Conservation (phyloP, 2,797 vertebrate genomes). For the Percopsis omiscomaycus region DNA sequence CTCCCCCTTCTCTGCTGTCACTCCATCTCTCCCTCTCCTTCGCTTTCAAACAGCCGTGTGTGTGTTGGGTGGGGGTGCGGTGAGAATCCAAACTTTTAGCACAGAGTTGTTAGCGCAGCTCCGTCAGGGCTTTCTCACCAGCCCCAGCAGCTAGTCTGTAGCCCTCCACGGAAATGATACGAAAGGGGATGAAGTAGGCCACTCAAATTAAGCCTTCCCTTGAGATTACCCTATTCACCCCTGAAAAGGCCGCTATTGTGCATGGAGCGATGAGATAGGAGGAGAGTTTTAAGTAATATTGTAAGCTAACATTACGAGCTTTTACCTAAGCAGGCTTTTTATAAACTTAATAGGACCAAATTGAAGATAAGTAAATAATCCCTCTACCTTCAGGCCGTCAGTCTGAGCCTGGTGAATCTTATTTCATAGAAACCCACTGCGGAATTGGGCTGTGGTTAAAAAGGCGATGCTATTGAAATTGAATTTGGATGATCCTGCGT, state of each 20-base stretch:
- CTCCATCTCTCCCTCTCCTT: conserved; percentile 67
- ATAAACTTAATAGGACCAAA: conserved; percentile 80
- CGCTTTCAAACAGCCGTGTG: not conserved
- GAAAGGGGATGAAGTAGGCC: conserved; percentile 49
- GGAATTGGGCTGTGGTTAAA: conserved; percentile 71
- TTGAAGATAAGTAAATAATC: conserved; percentile 82
- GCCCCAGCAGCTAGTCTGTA: conserved; percentile 11
- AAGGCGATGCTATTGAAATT: conserved; percentile 77
- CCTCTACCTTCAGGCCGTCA: conserved; percentile 69
- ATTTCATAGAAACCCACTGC: conserved; percentile 75
- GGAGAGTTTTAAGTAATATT: conserved; percentile 70
- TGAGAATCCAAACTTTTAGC: conserved; percentile 31
- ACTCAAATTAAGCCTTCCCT: conserved; percentile 57
- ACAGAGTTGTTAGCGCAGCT: no score
- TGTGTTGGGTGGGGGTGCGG: conserved; percentile 2
- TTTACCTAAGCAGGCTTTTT: conserved; percentile 76
- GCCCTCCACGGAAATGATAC: conserved; percentile 41
- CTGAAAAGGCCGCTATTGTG: conserved; percentile 52
- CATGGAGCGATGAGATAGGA: conserved; percentile 67
- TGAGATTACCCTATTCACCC: conserved; percentile 47
- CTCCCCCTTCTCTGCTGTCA: conserved; percentile 80
- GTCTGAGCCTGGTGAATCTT: conserved; percentile 72
- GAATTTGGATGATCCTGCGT: conserved; percentile 81
- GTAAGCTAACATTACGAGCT: conserved; percentile 75
- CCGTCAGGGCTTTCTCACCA: not conserved